Evolutionary conservation across 2,888 invertebrate species (phyloP).

Genomic region (Kuschelorhynchus macadamiae): DNA sequence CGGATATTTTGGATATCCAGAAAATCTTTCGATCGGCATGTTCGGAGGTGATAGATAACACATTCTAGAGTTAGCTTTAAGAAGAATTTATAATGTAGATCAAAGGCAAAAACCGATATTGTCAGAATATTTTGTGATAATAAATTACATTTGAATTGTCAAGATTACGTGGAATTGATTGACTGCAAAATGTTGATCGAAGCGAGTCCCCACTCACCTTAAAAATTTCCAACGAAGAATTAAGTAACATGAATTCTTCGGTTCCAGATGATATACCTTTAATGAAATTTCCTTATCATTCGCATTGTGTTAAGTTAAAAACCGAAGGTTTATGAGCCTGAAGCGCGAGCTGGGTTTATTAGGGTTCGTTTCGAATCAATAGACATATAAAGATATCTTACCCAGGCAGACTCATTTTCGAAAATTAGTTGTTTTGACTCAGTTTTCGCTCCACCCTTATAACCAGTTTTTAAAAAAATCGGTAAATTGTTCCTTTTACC

Average conservation of each 20-base stretch:
- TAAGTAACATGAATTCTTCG: conserved; percentile 23
- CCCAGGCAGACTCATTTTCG: conserved; percentile 14
- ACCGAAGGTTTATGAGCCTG: neutral
- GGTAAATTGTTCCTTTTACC: no score
- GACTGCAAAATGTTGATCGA: conserved; percentile 9
- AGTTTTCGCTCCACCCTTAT: conserved; percentile 21
- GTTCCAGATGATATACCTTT: conserved; percentile 15
- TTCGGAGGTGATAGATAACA: conserved; percentile 28
- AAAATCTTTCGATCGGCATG: conserved; percentile 55
- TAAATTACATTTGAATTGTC: conserved; percentile 4
- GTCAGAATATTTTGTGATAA: conserved; percentile 7
- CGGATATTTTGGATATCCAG: conserved; percentile 52
- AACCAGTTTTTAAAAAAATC: no score
- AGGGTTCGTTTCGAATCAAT: conserved; percentile 19
- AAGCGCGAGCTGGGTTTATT: conserved; percentile 20
- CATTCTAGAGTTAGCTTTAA: conserved; percentile 24
- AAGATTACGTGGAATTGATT: conserved; percentile 1
- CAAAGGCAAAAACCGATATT: neutral
- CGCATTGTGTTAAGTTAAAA: neutral
- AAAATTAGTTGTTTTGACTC: conserved; percentile 12
- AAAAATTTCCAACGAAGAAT: conserved; percentile 21
- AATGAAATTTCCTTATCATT: conserved; percentile 14
- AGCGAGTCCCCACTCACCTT: conserved; percentile 18
- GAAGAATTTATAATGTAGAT: conserved; percentile 2
- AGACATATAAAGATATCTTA: conserved; percentile 18